Percentiles rank a stretch among this genome's conserved stretches.
phyloP scores from a whole-genome alignment of 2,797 vertebrate genomes.

The Eulemur coronatus region DNA sequence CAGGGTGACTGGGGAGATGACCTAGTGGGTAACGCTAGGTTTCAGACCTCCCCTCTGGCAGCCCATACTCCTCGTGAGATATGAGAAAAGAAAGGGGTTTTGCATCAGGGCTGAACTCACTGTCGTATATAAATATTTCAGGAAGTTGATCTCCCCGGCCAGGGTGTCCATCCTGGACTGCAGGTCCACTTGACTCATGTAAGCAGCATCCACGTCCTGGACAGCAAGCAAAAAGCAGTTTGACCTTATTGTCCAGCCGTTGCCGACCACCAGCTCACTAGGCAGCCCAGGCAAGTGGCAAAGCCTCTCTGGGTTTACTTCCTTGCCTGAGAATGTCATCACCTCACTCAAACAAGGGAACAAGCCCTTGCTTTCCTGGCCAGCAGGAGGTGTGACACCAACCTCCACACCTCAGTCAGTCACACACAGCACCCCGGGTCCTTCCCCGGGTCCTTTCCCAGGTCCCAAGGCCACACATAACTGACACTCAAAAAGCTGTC shows the following conservation, averaged over 20 bases:
- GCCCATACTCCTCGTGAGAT: neutral
- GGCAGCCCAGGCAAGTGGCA: neutral
- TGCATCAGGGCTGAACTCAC: conserved; percentile 79
- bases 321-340: neutral
- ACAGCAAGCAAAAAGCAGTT: neutral
- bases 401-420: neutral
- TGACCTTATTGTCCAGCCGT: neutral
- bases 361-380: neutral
- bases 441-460: neutral
- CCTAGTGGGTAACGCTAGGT: neutral
- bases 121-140: conserved; percentile 90
- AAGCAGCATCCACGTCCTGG: conserved; percentile 92
- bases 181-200: conserved; percentile 91
- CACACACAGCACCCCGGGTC: neutral
- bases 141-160: conserved; percentile 91
- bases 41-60: neutral
- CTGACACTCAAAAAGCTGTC: neutral
- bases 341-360: neutral
- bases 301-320: neutral
- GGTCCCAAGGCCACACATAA: neutral
- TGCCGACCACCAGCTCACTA: neutral
- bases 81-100: neutral
- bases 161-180: conserved; percentile 90
- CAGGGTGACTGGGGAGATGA: neutral
- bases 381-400: neutral